Base-by-base conservation (phyloP, 2,113 vertebrate species). In the Podocnemis expansa region DNA sequence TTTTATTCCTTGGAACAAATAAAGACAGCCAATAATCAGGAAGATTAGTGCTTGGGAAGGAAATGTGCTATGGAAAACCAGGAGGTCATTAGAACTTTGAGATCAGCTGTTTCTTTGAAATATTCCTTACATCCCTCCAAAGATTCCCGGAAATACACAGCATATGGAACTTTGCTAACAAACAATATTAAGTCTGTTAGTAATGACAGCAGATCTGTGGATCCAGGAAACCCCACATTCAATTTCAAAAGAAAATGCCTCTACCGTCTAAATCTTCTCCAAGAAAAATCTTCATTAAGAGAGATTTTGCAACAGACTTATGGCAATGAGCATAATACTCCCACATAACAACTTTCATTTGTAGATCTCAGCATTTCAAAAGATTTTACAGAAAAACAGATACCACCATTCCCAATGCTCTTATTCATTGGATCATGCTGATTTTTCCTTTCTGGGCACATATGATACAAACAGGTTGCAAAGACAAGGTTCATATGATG, bases 1-100 rank as follows among this genome's bases (percentile, higher is more conserved):
- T 84, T 49, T 29, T 87, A 80, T 60, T 78, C 55, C 34, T 86
- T 89, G 78, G 91, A 73, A 96, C 92, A 93, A 95, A 93, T 34
- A 56, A 17, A 78, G 87, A 38, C 43, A 85, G 82, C 3, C 91
- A 84, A 82, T 80, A 80, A 93, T 85, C n/a, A 91, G 85, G 12
- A 54, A 52, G 43, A 80, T 56, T 76, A 79, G 86, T 41, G 86
- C 58, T 82, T 91, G 85, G 25, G 54, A 45, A 80, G 80, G 54
- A 85, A 84, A 94, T 88, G 41, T 86, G 81, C 87, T 67, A 34
- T 1, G 1, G 41, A 54, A 93, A n/a, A 47, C 88, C 84, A 93
- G 58, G 1, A 29, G 84, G 75, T 38, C 41, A 88, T 70, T 83
- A 70, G 2, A 91, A 31, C n/a, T 13, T 47, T 84, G 41, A 63